These are phyloP conservation scores for Salpingus planirostris DNA, from an alignment of 2,888 invertebrate genomes.

Conservation along the genomic window DNA sequence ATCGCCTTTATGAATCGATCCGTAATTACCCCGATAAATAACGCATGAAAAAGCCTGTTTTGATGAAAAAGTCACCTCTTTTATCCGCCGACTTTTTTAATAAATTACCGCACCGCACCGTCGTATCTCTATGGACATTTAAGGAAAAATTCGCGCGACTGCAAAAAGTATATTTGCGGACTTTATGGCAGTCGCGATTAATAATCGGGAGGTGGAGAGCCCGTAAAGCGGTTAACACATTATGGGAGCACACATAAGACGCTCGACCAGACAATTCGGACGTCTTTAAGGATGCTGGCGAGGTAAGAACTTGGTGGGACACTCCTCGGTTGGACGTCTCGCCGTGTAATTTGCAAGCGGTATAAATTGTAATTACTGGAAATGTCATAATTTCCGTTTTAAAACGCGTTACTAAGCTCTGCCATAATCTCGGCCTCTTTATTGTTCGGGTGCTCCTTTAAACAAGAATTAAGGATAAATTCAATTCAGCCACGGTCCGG, in stretches of 20 bases:
- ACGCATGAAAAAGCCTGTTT: constrained; percentile 20
- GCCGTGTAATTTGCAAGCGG: constrained; percentile 18
- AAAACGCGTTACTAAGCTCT: constrained; percentile 14
- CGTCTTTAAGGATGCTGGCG: constrained; percentile 1
- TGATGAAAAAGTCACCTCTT: constrained; percentile 13
- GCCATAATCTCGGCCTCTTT: constrained; percentile 15
- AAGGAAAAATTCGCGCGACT: neutral
- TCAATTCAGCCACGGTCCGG: constrained; percentile 17
- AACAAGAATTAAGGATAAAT: constrained; percentile 16
- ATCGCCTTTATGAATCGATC: constrained; percentile 23
- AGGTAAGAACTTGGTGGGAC: constrained; percentile 2
- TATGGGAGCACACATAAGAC: constrained; percentile 15
- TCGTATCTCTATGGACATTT: neutral
- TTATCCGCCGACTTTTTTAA: constrained; percentile 2
- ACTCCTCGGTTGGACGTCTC: constrained; percentile 9
- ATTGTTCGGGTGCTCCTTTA: constrained; percentile 16
- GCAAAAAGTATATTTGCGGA: constrained; percentile 16
- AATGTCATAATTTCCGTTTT: constrained; percentile 22
- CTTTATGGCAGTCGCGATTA: constrained; percentile 16
- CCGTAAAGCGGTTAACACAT: constrained; percentile 18
- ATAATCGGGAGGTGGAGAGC: constrained; percentile 15
- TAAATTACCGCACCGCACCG: constrained; percentile 4
- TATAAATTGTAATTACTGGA: constrained; percentile 23
- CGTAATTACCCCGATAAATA: constrained; percentile 25
- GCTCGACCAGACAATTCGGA: constrained; percentile 10